A percentile compares a stretch with the other conserved stretches of the same genome.
phyloP scores from a whole-genome alignment of 2,888 invertebrate genomes.

The Boloria selene region DNA sequence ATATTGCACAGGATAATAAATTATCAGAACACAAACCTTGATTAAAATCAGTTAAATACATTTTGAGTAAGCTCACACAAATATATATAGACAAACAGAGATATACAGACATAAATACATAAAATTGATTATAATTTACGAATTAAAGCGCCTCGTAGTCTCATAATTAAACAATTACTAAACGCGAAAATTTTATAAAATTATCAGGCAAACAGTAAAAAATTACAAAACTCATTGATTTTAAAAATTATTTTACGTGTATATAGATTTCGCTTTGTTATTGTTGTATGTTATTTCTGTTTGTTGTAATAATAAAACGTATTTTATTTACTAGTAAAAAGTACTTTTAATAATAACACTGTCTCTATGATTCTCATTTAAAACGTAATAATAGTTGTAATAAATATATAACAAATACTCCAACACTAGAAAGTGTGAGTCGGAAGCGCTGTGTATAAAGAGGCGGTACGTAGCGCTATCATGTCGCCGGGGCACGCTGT shows the following conservation, averaged over 20 bases:
- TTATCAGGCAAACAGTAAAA: background rate
- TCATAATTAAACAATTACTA: background rate
- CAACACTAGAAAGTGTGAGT: constrained; percentile 12
- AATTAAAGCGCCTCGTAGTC: background rate
- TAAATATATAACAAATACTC: too few species aligned
- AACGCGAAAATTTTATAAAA: background rate
- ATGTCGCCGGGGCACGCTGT: constrained; percentile 44
- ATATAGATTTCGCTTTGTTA: too few species aligned
- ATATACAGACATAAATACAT: background rate
- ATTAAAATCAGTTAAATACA: too few species aligned
- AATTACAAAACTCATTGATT: too few species aligned
- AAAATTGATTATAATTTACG: background rate
- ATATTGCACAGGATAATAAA: too few species aligned
- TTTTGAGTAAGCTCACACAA: background rate
- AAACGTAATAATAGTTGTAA: too few species aligned
- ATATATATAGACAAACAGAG: background rate
- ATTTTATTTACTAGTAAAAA: too few species aligned
- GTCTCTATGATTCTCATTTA: too few species aligned
- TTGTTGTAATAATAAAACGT: background rate
- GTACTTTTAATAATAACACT: too few species aligned
- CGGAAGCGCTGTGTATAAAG: constrained; percentile 60
- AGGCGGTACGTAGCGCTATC: constrained; percentile 56
- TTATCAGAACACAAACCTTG: too few species aligned
- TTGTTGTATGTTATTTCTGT: too few species aligned
- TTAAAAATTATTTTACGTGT: too few species aligned